Conservation (phyloP, 1,140 invertebrate species). For the Dermatophagoides farinae region DNA sequence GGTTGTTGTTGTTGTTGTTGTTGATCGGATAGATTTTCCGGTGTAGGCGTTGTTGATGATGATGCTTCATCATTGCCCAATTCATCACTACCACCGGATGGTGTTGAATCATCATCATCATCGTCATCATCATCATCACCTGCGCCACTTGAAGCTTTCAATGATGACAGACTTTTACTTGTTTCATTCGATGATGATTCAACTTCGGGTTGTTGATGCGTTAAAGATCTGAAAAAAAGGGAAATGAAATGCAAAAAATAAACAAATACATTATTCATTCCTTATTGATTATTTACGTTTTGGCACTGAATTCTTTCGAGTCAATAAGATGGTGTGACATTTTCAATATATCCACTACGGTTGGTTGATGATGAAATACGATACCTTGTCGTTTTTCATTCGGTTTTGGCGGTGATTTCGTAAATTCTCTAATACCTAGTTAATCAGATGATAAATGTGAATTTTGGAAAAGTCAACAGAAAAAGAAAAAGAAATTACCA, state of each 20-base stretch:
- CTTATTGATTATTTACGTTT: not conserved
- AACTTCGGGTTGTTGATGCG: not conserved
- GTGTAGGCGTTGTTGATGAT: not conserved
- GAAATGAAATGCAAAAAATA: not conserved
- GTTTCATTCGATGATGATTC: slow-evolving; percentile 4
- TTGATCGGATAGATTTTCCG: not conserved
- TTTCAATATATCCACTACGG: not conserved
- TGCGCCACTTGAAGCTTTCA: not conserved
- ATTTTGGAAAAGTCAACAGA: not conserved
- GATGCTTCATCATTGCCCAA: not conserved
- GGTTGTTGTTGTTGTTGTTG: too few relatives aligned
- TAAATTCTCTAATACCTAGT: slow-evolving; percentile 26
- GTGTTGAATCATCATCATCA: not conserved
- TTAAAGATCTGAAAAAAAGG: not conserved
- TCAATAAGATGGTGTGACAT: not conserved
- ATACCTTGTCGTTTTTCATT: slow-evolving; percentile 26
- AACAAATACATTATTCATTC: not conserved
- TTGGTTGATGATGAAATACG: slow-evolving; percentile 6
- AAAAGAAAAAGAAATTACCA: slow-evolving; percentile 5
- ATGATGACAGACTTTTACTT: slow-evolving; percentile 1
- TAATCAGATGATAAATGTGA: not conserved
- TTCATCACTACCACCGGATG: not conserved
- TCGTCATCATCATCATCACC: not conserved
- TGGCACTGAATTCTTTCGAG: too few relatives aligned
- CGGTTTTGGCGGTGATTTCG: slow-evolving; percentile 28